phyloP scores from a whole-genome alignment of 2,113 vertebrate genomes.

The Rhinoderma darwinii region DNA sequence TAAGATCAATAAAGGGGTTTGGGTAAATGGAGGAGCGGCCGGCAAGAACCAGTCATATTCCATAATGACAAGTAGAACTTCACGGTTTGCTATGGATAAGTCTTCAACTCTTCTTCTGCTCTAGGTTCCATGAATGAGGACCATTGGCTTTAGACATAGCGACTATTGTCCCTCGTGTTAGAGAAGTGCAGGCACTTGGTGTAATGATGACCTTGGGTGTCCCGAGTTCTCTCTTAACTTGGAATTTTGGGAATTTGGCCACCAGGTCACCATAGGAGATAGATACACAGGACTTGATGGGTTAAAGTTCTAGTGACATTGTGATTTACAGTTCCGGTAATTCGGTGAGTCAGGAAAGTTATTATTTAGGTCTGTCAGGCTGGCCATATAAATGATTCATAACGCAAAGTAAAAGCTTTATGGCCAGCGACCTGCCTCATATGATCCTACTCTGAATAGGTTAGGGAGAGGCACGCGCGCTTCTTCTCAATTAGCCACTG shows the following conservation, averaged over 20 bases:
- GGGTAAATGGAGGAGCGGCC: no score
- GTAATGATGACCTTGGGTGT: background rate
- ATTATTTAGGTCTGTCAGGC: background rate
- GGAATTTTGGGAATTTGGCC: background rate
- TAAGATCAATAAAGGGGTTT: no score
- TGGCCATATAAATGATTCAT: background rate
- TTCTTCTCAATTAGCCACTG: background rate
- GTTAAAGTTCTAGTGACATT: background rate
- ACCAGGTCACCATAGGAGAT: background rate
- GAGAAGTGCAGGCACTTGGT: no score
- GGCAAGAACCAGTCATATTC: no score
- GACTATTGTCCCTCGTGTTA: background rate
- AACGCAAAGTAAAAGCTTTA: background rate
- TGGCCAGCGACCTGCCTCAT: background rate
- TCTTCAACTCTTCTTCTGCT: no score
- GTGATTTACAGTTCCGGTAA: background rate
- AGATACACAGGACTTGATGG: background rate
- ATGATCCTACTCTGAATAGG: background rate
- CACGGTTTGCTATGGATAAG: no score
- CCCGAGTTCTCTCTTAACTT: background rate
- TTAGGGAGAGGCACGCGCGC: background rate
- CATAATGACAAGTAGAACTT: no score
- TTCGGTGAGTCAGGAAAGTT: background rate
- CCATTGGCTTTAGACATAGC: background rate
- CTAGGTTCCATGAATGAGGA: no score